Conservation (phyloP, 30 jellyfish, hydroid and myxozoan genomes). For the Rhopilema esculentum region DNA sequence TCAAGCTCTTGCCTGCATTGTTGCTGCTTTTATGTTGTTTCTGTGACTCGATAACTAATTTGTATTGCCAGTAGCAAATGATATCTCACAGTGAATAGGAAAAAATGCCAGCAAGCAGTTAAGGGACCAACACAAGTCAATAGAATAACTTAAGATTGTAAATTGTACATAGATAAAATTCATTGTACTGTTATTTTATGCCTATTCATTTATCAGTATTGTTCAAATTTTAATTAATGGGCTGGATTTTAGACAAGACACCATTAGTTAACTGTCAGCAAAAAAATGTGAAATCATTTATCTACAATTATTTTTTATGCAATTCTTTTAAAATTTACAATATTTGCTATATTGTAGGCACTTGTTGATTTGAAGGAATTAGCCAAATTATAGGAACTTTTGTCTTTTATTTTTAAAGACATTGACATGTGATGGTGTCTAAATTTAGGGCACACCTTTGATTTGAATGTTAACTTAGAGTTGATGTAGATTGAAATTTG, state of each 20-base stretch:
- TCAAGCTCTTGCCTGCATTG: not conserved
- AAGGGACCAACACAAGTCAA: not conserved
- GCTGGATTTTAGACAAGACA: not conserved
- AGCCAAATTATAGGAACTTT: too few species aligned
- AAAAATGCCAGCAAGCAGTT: too few species aligned
- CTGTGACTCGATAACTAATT: too few species aligned
- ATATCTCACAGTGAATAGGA: too few species aligned
- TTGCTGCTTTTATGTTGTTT: not conserved
- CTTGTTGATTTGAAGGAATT: too few species aligned
- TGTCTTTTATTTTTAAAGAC: not conserved
- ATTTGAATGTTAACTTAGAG: not conserved
- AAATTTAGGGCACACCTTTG: not conserved
- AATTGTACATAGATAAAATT: not conserved
- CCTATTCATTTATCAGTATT: not conserved
- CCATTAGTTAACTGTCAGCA: not conserved
- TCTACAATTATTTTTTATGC: too few species aligned
- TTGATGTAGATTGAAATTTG: too few species aligned
- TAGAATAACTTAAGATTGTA: not conserved
- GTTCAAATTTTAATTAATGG: not conserved
- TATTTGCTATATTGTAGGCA: too few species aligned
- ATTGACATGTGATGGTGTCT: not conserved
- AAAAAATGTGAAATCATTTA: not conserved
- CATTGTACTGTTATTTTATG: not conserved
- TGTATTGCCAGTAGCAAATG: not conserved
- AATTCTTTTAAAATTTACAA: too few species aligned